Evolutionary conservation across 2,113 vertebrate genomes (phyloP).

Genomic region (Cacatua alba): DNA sequence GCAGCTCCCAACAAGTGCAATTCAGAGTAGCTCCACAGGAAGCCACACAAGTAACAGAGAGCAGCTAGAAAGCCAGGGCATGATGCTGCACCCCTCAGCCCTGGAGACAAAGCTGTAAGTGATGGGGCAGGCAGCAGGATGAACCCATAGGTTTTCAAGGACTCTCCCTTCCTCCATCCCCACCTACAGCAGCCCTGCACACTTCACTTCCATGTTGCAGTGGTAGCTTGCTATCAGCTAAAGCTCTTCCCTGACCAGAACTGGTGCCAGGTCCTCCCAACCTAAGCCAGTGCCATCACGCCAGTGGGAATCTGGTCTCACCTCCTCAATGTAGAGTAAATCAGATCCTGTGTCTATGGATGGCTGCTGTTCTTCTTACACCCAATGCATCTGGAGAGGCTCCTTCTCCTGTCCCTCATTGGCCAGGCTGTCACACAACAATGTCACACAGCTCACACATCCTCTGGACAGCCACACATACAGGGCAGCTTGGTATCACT

Average conservation of each 20-base stretch:
- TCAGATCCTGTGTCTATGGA: not conserved
- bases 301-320: not conserved
- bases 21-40: not conserved
- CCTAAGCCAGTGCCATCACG: accelerated
- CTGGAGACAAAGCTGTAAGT: not conserved
- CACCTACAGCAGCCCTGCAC: not conserved
- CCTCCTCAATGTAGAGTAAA: not conserved
- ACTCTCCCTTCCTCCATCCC: not conserved
- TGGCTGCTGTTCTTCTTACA: not conserved
- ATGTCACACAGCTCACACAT: not conserved
- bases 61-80: not conserved
- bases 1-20: not conserved
- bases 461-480: accelerated
- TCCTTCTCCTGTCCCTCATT: not conserved
- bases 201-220: not conserved
- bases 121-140: not conserved
- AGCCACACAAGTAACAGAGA: not conserved
- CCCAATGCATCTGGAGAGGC: not conserved
- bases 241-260: not conserved
- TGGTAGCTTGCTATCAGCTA: not conserved
- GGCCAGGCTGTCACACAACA: not conserved
- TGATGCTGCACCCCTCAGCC: accelerated
- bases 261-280: not conserved
- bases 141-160: not conserved
- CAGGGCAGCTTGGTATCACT: accelerated